phyloP scores from a whole-genome alignment of 1,140 invertebrate genomes.

The Cheumatopsyche charites region DNA sequence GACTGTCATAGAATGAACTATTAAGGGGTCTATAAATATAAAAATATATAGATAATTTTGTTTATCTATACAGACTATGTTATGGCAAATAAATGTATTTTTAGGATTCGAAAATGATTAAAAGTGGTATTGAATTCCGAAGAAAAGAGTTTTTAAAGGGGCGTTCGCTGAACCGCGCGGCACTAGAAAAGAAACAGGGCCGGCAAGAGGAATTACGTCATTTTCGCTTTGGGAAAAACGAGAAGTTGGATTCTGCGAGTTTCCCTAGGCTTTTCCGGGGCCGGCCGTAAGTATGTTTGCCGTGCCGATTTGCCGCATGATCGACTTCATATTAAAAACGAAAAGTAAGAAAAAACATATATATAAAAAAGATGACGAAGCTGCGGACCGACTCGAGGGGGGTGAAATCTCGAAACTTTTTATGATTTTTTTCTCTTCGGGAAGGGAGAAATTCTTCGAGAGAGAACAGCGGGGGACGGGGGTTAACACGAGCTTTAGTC shows the following conservation, averaged over 20 bases:
- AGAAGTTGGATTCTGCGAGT: no score
- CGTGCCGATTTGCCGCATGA: constrained; percentile 43
- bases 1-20: no score
- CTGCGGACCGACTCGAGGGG: background rate
- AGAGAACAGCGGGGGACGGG: background rate
- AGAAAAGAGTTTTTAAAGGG: constrained; percentile 5
- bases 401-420: constrained; percentile 26
- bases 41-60: no score
- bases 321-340: constrained; percentile 45
- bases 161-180: background rate
- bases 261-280: background rate
- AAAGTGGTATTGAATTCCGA: constrained; percentile 22
- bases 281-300: constrained; percentile 39
- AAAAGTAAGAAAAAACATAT: constrained; percentile 39
- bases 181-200: constrained; percentile 2
- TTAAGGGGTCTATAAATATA: no score
- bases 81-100: no score
- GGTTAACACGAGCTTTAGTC: background rate
- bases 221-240: constrained; percentile 22
- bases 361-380: constrained; percentile 24
- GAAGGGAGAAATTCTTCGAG: constrained; percentile 14
- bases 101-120: constrained; percentile 13
- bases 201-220: constrained; percentile 25
- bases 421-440: constrained; percentile 38
- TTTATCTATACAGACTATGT: no score